phyloP scores from a whole-genome alignment of 2,113 vertebrate genomes.

The Paramormyrops kingsleyae region DNA sequence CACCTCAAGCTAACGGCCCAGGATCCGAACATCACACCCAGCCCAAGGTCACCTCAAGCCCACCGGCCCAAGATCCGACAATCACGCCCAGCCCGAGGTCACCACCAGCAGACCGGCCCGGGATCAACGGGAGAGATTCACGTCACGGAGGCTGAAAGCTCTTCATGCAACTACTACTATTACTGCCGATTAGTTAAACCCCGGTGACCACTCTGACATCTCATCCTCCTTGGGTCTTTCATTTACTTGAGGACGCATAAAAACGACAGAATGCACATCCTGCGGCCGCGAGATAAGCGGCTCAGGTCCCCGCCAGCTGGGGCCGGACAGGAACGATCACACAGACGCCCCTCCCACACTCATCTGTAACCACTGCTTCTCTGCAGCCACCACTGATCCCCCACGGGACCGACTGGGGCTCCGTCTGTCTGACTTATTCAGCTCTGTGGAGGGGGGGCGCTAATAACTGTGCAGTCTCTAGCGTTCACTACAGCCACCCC shows the following conservation, averaged over 20 bases:
- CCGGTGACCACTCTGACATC: slow-evolving; percentile 11
- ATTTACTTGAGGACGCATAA: background rate
- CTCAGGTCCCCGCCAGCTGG: background rate
- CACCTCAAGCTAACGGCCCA: no score
- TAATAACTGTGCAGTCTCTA: background rate
- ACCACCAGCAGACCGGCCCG: background rate
- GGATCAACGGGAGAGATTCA: background rate
- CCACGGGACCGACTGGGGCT: background rate
- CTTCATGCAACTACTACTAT: background rate
- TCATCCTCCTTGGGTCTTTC: slow-evolving; percentile 10
- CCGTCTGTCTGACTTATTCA: background rate
- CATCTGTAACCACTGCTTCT: background rate
- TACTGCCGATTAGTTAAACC: background rate
- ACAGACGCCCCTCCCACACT: background rate
- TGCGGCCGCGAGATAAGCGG: slow-evolving; percentile 13
- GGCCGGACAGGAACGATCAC: background rate
- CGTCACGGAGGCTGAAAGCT: background rate
- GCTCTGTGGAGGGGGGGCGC: background rate
- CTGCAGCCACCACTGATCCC: background rate
- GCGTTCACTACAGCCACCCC: background rate
- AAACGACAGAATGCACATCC: background rate
- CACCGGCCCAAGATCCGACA: background rate
- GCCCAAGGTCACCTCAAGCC: no score
- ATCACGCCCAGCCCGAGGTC: background rate
- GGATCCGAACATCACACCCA: background rate